Evolutionary conservation across 2,113 vertebrate species (phyloP).

Genomic region (Athene cunicularia): DNA sequence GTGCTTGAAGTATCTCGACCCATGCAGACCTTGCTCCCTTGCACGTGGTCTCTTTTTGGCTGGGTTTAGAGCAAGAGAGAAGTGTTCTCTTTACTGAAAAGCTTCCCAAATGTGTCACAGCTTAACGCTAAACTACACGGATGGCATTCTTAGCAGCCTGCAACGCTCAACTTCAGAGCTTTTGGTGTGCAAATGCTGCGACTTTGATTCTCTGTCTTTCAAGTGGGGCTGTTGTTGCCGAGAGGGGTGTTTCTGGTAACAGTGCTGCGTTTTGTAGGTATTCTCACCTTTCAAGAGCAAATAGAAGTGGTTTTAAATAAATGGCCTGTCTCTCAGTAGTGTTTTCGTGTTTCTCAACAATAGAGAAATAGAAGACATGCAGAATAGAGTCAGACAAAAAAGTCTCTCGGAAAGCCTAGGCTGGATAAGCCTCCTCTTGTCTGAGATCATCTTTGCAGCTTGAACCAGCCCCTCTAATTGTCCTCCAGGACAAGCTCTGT

Average conservation of each 20-base stretch:
- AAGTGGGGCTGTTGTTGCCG: background rate
- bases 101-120: background rate
- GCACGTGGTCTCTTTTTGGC: accelerated
- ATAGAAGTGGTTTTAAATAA: background rate
- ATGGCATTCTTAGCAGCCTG: background rate
- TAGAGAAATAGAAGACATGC: accelerated
- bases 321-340: accelerated
- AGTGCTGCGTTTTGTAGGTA: background rate
- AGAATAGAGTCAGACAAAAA: background rate
- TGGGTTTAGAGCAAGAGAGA: background rate
- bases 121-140: background rate
- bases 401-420: background rate
- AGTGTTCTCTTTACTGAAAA: background rate
- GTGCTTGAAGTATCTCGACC: background rate
- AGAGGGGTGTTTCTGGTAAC: background rate
- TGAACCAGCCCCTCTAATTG: background rate
- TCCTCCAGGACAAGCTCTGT: background rate
- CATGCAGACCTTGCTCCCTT: accelerated
- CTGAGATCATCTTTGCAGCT: background rate
- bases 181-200: accelerated
- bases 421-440: background rate
- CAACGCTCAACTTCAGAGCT: accelerated
- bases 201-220: background rate
- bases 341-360: background rate
- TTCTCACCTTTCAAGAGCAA: background rate